These are phyloP conservation scores for Neosilurus hyrtlii DNA, from an alignment of 2,797 vertebrate species.

Conservation along the genomic window DNA sequence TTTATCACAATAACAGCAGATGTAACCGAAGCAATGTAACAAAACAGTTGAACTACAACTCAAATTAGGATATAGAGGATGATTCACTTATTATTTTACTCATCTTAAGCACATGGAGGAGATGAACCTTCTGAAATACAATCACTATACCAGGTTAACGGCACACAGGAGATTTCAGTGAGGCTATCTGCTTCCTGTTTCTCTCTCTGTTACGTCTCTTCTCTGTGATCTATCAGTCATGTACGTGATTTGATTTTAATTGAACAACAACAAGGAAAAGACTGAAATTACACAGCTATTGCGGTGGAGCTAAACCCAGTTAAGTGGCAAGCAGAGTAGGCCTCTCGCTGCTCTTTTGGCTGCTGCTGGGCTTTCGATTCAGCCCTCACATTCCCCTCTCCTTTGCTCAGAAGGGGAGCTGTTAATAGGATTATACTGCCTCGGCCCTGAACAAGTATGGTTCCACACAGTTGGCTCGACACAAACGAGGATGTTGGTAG, in stretches of 20 bases:
- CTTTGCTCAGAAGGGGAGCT: constrained; percentile 73
- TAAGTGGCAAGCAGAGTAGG: constrained; percentile 72
- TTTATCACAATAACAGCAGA: constrained; percentile 26
- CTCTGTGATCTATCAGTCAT: constrained; percentile 84
- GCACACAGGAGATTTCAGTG: constrained; percentile 50
- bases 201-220: constrained; percentile 68
- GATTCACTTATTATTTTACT: constrained; percentile 16
- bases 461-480: constrained; percentile 68
- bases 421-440: constrained; percentile 81
- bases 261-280: constrained; percentile 72
- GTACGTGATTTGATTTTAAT: constrained; percentile 87
- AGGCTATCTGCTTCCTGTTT: constrained; percentile 63
- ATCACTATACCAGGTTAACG: constrained; percentile 23
- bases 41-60: constrained; percentile 40
- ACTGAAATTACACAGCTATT: constrained; percentile 88
- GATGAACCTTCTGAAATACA: constrained; percentile 25
- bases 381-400: constrained; percentile 54
- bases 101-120: background rate
- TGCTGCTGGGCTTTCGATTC: constrained; percentile 60
- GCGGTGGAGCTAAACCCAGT: constrained; percentile 79
- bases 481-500: constrained; percentile 66
- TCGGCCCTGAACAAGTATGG: constrained; percentile 73
- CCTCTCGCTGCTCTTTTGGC: constrained; percentile 67
- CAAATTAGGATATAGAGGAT: background rate
- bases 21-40: constrained; percentile 38